A percentile compares a stretch with the other conserved stretches of the same genome.
phyloP scores from a whole-genome alignment of 2,113 vertebrate genomes.

The Colistium nudipinnis region DNA sequence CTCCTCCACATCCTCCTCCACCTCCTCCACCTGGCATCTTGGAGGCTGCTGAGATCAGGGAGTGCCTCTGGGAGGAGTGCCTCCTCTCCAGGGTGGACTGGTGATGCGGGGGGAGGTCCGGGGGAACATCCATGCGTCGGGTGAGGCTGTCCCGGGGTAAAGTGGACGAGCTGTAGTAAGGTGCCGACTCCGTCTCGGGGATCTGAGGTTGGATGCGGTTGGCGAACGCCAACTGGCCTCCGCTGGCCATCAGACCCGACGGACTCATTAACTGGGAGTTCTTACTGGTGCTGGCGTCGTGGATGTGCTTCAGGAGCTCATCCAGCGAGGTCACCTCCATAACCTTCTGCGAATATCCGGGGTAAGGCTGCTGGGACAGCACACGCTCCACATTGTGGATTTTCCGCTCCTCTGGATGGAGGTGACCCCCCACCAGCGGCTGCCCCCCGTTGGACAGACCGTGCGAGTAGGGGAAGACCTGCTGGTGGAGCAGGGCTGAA shows the following conservation, averaged over 20 bases:
- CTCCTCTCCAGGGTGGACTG: slow-evolving; percentile 83
- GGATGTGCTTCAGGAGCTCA: slow-evolving; percentile 89
- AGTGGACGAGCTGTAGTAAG: slow-evolving; percentile 85
- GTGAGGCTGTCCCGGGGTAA: slow-evolving; percentile 86
- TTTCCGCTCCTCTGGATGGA: slow-evolving; percentile 84
- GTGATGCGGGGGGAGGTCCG: slow-evolving; percentile 77
- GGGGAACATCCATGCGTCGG: slow-evolving; percentile 88
- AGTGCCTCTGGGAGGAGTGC: slow-evolving; percentile 84
- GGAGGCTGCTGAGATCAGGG: slow-evolving; percentile 76
- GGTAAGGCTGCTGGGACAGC: slow-evolving; percentile 81
- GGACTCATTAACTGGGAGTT: slow-evolving; percentile 78
- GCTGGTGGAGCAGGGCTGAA: slow-evolving; percentile 76
- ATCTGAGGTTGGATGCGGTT: slow-evolving; percentile 85
- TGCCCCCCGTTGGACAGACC: slow-evolving; percentile 79
- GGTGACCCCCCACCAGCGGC: slow-evolving; percentile 56
- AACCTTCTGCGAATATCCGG: slow-evolving; percentile 83
- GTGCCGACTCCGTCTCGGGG: slow-evolving; percentile 80
- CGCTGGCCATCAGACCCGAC: slow-evolving; percentile 70
- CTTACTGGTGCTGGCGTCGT: slow-evolving; percentile 81
- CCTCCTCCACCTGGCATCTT: slow-evolving; percentile 76
- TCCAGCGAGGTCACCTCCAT: slow-evolving; percentile 91
- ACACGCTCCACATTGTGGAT: slow-evolving; percentile 83
- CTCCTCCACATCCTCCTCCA: slow-evolving; percentile 40
- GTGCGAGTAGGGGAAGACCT: slow-evolving; percentile 82
- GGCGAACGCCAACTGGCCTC: slow-evolving; percentile 75